Conservation (phyloP, 2,113 vertebrate species). For the Apistogramma diplotaenia region DNA sequence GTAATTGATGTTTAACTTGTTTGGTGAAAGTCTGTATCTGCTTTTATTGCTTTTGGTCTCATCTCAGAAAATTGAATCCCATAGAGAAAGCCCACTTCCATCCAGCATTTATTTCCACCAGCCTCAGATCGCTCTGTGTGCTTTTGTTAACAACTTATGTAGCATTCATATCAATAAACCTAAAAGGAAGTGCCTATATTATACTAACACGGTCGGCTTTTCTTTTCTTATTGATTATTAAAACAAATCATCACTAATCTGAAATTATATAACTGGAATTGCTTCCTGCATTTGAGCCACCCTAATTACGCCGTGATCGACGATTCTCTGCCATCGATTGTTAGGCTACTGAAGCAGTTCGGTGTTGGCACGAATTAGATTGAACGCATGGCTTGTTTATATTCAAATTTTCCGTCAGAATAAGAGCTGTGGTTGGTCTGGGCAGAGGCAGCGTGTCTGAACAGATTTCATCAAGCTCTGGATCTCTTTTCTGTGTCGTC, state of each 20-base stretch:
- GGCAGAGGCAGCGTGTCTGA: neutral
- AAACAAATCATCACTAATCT: neutral
- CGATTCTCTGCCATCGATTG: conserved; percentile 5
- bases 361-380: neutral
- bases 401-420: neutral
- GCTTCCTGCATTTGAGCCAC: neutral
- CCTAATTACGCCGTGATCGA: neutral
- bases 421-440: neutral
- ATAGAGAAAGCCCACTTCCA: neutral
- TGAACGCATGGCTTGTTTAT: neutral
- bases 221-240: neutral
- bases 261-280: neutral
- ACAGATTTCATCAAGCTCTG: neutral
- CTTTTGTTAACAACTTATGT: neutral
- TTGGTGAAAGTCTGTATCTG: neutral
- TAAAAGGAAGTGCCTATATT: neutral
- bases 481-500: neutral
- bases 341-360: neutral
- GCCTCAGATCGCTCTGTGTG: neutral
- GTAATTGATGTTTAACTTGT: neutral
- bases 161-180: neutral
- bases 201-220: neutral
- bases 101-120: neutral
- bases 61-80: neutral
- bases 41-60: neutral